Evolutionary conservation across 2,888 invertebrate species (phyloP).

Genomic region (Acanthopleura granulata): DNA sequence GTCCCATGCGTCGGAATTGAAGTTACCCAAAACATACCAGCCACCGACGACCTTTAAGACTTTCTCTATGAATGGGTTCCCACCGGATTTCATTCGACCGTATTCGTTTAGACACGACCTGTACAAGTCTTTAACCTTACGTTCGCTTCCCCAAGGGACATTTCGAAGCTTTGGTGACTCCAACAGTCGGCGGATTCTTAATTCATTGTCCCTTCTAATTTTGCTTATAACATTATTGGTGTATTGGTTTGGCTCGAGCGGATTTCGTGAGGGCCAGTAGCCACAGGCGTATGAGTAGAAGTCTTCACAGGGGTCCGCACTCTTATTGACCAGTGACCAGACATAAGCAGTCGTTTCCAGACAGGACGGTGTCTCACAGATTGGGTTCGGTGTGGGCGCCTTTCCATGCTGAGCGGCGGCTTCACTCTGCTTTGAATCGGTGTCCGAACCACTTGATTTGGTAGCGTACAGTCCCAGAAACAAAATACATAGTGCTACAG

Average conservation of each 20-base stretch:
- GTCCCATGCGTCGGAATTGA: constrained; percentile 31
- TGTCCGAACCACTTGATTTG: background rate
- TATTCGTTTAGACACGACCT: constrained; percentile 72
- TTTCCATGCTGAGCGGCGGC: background rate
- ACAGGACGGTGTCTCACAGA: background rate
- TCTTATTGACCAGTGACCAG: constrained; percentile 39
- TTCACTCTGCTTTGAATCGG: background rate
- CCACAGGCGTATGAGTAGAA: constrained; percentile 69
- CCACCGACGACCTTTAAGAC: constrained; percentile 49
- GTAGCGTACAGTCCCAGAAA: constrained; percentile 11
- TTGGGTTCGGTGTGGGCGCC: background rate
- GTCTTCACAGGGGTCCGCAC: constrained; percentile 72
- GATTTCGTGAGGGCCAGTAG: constrained; percentile 70
- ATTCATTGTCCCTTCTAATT: constrained; percentile 49
- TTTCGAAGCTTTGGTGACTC: background rate
- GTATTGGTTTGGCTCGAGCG: constrained; percentile 38
- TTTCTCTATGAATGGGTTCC: constrained; percentile 41
- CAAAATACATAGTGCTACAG: background rate
- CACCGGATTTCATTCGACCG: constrained; percentile 32
- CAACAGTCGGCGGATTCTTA: constrained; percentile 33
- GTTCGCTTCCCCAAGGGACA: constrained; percentile 68
- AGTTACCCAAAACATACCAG: constrained; percentile 49
- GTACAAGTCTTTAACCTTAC: constrained; percentile 76
- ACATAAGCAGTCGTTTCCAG: constrained; percentile 9
- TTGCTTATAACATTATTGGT: constrained; percentile 43